These are phyloP conservation scores for Cantharis rufa DNA, from an alignment of 2,888 invertebrate genomes.

Conservation along the genomic window DNA sequence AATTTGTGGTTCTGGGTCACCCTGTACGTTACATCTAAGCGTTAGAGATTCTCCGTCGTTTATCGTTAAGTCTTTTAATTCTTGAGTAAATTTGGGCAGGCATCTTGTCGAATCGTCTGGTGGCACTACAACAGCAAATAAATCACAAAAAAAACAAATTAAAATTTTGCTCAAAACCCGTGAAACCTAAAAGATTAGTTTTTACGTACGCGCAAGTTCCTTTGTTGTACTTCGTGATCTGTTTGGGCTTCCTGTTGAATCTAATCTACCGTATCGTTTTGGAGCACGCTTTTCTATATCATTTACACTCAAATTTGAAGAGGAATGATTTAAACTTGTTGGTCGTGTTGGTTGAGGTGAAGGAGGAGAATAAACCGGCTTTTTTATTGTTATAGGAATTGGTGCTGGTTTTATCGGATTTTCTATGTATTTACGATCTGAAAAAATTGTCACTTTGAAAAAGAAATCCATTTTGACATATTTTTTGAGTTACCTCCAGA, in stretches of 20 bases:
- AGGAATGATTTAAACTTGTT: conserved; percentile 54
- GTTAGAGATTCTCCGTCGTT: conserved; percentile 87
- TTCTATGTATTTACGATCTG: conserved; percentile 85
- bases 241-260: conserved; percentile 78
- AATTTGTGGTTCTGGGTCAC: conserved; percentile 92
- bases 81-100: conserved; percentile 81
- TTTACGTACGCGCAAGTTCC: conserved; percentile 77
- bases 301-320: conserved; percentile 54
- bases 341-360: conserved; percentile 52
- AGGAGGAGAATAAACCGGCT: conserved; percentile 56
- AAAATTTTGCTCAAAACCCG: not conserved
- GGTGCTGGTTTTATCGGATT: conserved; percentile 81
- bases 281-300: conserved; percentile 57
- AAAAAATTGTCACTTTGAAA: not conserved
- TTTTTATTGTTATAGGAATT: conserved; percentile 69
- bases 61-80: conserved; percentile 74
- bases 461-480: not conserved
- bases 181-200: not conserved
- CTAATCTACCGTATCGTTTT: conserved; percentile 73
- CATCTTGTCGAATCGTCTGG: conserved; percentile 87
- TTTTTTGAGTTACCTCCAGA: conserved; percentile 66
- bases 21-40: conserved; percentile 81
- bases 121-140: conserved; percentile 65
- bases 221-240: conserved; percentile 88
- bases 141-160: not conserved